These are phyloP conservation scores for Hylyphantes graminicola DNA, from an alignment of 1,140 invertebrate species.

Conservation along the genomic window DNA sequence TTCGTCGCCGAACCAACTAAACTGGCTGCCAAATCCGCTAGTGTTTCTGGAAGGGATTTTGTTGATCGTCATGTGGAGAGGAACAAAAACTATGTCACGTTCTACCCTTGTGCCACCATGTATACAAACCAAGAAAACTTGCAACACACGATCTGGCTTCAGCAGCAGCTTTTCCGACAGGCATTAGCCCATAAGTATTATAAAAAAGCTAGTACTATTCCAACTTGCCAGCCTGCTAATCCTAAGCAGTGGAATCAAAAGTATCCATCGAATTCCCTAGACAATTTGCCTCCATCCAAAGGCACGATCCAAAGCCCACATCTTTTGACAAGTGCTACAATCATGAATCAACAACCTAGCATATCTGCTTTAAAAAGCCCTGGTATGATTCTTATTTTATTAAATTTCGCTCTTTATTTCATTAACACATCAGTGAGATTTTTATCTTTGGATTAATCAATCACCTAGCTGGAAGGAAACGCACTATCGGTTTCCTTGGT, in stretches of 20 bases:
- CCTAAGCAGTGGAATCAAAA: constrained; percentile 45
- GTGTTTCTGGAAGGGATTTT: constrained; percentile 37
- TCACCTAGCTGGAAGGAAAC: too few relatives aligned
- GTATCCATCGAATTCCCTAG: constrained; percentile 37
- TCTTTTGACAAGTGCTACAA: neutral
- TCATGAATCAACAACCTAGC: constrained; percentile 2
- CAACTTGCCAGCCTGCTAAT: constrained; percentile 32
- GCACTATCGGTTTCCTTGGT: too few relatives aligned
- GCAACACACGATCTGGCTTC: constrained; percentile 78
- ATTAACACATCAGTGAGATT: too few relatives aligned
- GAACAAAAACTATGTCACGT: constrained; percentile 65
- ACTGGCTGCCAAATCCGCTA: constrained; percentile 32
- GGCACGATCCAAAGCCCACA: neutral
- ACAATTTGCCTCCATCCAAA: constrained; percentile 31
- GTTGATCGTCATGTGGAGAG: constrained; percentile 58
- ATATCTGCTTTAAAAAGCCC: constrained; percentile 29
- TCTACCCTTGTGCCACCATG: constrained; percentile 72
- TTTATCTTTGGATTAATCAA: too few relatives aligned
- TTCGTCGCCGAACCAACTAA: constrained; percentile 28
- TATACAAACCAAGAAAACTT: constrained; percentile 80
- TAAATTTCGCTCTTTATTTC: too few relatives aligned
- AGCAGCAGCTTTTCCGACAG: constrained; percentile 78
- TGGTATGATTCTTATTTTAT: neutral
- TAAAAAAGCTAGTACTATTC: constrained; percentile 51
- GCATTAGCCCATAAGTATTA: constrained; percentile 68